Base-by-base conservation (phyloP, 1,140 invertebrate species). In the Calosoma granatense region DNA sequence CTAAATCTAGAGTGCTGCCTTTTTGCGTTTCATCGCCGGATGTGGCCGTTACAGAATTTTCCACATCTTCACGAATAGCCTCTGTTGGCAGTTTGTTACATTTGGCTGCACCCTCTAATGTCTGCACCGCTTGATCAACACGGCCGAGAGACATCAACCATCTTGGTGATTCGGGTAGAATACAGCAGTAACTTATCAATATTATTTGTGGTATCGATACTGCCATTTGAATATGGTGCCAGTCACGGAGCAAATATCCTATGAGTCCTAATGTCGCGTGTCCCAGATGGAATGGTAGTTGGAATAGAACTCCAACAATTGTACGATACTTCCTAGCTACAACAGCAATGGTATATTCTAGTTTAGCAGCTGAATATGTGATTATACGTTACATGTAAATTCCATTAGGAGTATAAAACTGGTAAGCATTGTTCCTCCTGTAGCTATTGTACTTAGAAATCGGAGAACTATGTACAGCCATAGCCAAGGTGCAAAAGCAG, bases 221-320 rank as follows among this genome's bases (percentile, higher is more conserved):
- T 0, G 76, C 74, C 41, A 84, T 69, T 26, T 76, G 76, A 20
- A 82, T 73, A 1, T 66, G 59, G 22, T 77, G 64, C 82, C 83
- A 86, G 58, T 74, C 74, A 52, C 78, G 73, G 47, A 82, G 72
- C 58, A 76, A 73, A 59, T 78, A 85, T 3, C 78, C 82, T 57
- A 81, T 76, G 0, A 75, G 64, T 0, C 81, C 74, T 0, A 82
- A 72, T 1, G 71, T 66, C 64, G 82, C 78, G 55, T 84, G 77
- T 2, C 80, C 80, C 2, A 78, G 59, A 1, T 75, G 73, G 14
- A 78, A 74, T 0, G 77, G 76, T 11, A 79, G 70, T 54, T 76
- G 72, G 63, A 74, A 79, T 2, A 74, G 65, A 20, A 76, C 75
- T 0, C 78, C 77, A 3, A 71, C 53, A 0, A 70, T 57, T 39